Evolutionary conservation across 2,113 vertebrate genomes (phyloP).

Genomic region (Dissostichus mawsoni): DNA sequence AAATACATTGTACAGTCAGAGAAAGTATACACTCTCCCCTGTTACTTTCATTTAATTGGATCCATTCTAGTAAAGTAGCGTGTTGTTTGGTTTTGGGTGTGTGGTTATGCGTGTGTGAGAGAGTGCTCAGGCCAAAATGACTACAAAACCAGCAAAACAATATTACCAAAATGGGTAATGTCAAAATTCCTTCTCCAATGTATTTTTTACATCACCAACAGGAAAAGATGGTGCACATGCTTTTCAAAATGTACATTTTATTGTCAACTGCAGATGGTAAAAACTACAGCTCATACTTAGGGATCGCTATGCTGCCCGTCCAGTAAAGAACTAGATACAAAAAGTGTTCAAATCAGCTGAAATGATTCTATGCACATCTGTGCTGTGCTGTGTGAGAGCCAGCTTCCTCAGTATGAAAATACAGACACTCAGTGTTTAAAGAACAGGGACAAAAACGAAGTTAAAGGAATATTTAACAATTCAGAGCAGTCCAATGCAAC

Average conservation of each 20-base stretch:
- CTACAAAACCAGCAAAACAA: background rate
- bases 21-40: too few species aligned
- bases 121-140: background rate
- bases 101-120: too few species aligned
- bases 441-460: background rate
- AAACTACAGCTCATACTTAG: background rate
- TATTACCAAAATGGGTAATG: background rate
- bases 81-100: background rate
- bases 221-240: too few species aligned
- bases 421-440: background rate
- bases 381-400: background rate
- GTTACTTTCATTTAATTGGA: too few species aligned
- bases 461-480: background rate
- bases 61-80: too few species aligned
- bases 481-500: background rate
- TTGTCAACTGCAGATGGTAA: background rate
- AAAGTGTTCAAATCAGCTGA: background rate
- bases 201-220: background rate
- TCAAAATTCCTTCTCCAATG: background rate
- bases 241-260: background rate
- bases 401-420: background rate
- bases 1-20: too few species aligned
- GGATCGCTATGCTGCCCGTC: background rate
- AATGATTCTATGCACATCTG: background rate
- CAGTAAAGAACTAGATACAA: background rate